Base-by-base conservation (phyloP, 2,797 vertebrate species). In the Alauda arvensis region DNA sequence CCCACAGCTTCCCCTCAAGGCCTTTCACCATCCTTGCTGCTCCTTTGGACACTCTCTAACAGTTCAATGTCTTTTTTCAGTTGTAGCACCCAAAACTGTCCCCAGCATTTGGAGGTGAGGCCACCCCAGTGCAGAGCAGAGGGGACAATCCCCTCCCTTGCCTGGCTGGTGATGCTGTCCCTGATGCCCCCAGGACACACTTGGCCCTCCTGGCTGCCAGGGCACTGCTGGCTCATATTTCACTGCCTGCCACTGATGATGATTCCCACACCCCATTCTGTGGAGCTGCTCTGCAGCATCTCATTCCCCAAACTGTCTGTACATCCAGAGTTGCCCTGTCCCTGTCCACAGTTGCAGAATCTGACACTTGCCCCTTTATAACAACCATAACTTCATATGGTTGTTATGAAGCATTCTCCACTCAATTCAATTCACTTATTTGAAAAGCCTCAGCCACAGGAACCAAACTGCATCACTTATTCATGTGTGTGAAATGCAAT, bases 401-500 rank as follows among this genome's bases (percentile, higher is more conserved):
- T 28, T 52, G 39, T 11, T 40, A 23, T 6, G 52, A 59, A 65
- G 28, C 61, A 55, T 55, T 61, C 16, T 14, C 18, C 18, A 48
- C 37, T 23, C 55, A 52, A 23, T 33, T 60, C 23, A 16, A 37
- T 83, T 84, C 51, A 48, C 51, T 67, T 53, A 16, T 29, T 88
- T 77, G n/a, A 68, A 68, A 89, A 87, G 29, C 26, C 26, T 40
- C 45, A 45, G 13, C 71, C 62, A 53, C 48, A 39, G 85, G 78
- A 76, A 37, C 24, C 11, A 1, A 83, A 33, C 39, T 75, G 37
- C 91, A 90, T 89, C 72, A 80, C 70, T 93, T 94, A 84, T 93
- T 81, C 82, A 90, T 92, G 89, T 72, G 39, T 62, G 69, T 89
- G 92, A 94, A 95, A 96, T 61, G 68, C 77, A 94, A 96, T 85